Evolutionary conservation across 2,113 vertebrate species (phyloP).

Genomic region (Pongo abelii): DNA sequence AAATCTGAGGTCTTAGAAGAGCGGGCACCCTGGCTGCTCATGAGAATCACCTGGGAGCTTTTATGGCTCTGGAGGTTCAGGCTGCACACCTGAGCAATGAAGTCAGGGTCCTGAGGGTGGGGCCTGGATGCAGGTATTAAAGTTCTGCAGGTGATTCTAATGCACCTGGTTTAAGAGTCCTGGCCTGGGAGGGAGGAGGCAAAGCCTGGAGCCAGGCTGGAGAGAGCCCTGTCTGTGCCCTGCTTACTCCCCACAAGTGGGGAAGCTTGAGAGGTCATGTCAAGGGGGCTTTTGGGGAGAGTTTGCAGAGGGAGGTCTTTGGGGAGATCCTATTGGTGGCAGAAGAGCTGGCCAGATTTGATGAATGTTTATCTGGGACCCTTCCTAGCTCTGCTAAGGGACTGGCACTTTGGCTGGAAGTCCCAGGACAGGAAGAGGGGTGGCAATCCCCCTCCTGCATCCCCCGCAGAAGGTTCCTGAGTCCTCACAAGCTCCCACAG

Average conservation of each 20-base stretch:
- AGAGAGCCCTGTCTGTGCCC: neutral
- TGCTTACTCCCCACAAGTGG: rapidly evolving
- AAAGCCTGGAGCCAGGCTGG: neutral
- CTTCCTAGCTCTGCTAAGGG: neutral
- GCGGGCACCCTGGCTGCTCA: neutral
- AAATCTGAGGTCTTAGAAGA: neutral
- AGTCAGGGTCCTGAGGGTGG: neutral
- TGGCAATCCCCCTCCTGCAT: neutral
- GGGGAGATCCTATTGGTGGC: neutral
- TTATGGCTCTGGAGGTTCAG: too few relatives aligned
- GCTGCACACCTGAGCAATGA: neutral
- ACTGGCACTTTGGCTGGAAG: neutral
- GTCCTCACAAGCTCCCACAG: too few relatives aligned
- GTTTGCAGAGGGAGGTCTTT: neutral
- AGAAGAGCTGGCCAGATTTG: neutral
- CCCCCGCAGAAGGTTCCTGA: too few relatives aligned
- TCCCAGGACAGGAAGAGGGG: neutral
- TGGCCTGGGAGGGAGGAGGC: neutral
- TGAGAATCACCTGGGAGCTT: neutral
- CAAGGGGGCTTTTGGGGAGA: neutral
- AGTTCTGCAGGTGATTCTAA: neutral
- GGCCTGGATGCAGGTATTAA: neutral
- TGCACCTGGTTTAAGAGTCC: neutral
- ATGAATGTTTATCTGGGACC: too few relatives aligned
- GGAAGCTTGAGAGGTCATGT: neutral